Evolutionary conservation across 2,888 invertebrate genomes (phyloP), one percentile per base, ranked within the genome.

Genomic region (Eupithecia insigniata): DNA sequence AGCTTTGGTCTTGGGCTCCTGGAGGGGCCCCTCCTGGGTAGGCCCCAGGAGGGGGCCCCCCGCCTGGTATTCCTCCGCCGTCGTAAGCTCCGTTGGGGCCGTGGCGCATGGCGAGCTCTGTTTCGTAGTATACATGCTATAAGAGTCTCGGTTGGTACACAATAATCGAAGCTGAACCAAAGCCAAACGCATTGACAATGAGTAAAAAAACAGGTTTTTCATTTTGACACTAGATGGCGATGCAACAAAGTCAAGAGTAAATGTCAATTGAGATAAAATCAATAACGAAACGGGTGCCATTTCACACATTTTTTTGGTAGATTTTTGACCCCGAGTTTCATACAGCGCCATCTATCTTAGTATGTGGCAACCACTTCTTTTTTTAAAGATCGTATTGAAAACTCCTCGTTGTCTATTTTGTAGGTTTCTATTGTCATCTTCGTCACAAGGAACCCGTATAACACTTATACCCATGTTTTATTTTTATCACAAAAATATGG

Each of bases 21-120:
- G 12, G 55, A 14, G 90, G 72, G 22, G 58, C 26, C 60, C 30
- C 79, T 12, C 58, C 68, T 26, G 82, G 5, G 10, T 32, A 55
- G 55, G 55, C 55, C 55, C 55, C 55, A 5, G 55, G 51, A 22
- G 51, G 43, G 7, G 55, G 60, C 61, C 61, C 79, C 18, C 58
- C 68, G 0, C 77, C 82, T 46, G 64, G 34, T 55, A n/a, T n/a
- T 26, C 86, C 89, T 12, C 88, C 91, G 30, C 90, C 90, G 83
- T 90, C 90, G 86, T 89, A 89, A 2, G 88, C 90, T 10, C 79
- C 89, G 70, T 87, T 89, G 3, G 79, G 87, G 62, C 92, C 91
- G 76, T 83, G 89, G 1, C 88, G 86, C 91, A 92, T 91, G 65
- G 89, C 92, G 85, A 92, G 74, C 85, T 94, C 93, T 93, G 88